Conservation (phyloP, 1,140 invertebrate species). For the Drosophila nigromelanica region DNA sequence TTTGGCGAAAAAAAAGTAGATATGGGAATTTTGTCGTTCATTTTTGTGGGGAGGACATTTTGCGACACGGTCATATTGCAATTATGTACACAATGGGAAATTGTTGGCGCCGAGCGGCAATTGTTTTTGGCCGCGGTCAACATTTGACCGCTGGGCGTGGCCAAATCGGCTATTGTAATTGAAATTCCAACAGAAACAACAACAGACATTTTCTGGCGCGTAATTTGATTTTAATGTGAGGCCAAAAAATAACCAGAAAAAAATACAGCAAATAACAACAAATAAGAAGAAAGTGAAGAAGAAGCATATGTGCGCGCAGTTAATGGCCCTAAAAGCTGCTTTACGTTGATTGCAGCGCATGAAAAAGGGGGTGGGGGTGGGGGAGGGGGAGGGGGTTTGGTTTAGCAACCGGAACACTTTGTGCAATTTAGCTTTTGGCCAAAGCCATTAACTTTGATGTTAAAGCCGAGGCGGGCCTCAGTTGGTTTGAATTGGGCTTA, state of each 20-base stretch:
- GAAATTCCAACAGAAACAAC: constrained; percentile 52
- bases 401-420: constrained; percentile 40
- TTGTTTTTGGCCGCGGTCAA: constrained; percentile 15
- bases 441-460: constrained; percentile 75
- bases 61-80: constrained; percentile 11
- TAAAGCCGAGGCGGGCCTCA: constrained; percentile 44
- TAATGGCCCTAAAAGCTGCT: constrained; percentile 60
- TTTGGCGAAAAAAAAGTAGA: neutral
- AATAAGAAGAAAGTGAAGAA: constrained; percentile 1
- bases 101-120: constrained; percentile 15
- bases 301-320: constrained; percentile 5
- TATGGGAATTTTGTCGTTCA: constrained; percentile 5
- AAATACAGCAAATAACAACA: neutral
- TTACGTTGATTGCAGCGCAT: constrained; percentile 55
- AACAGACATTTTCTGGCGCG: constrained; percentile 40
- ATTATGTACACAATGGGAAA: constrained; percentile 12
- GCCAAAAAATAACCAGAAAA: constrained; percentile 17
- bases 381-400: neutral
- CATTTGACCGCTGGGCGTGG: neutral
- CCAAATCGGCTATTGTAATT: constrained; percentile 62
- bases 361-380: neutral
- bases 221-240: constrained; percentile 69
- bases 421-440: constrained; percentile 74
- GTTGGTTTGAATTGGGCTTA: no score
- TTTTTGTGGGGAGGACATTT: constrained; percentile 2